These are phyloP conservation scores for Drosophila lacertosa DNA, from an alignment of 1,140 invertebrate genomes.

Conservation along the genomic window DNA sequence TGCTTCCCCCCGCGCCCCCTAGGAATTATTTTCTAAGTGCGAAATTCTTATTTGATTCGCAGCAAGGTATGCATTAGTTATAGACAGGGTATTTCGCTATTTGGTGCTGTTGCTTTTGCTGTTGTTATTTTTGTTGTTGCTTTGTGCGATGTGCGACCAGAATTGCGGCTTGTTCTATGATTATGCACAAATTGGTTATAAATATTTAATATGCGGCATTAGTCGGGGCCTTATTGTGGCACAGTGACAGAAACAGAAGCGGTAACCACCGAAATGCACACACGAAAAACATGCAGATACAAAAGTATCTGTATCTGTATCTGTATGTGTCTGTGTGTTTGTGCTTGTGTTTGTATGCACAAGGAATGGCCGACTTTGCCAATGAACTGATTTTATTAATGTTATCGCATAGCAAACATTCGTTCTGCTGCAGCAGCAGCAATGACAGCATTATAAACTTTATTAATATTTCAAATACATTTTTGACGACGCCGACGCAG, in stretches of 20 bases:
- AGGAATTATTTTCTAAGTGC: too few species aligned
- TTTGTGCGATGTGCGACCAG: conserved; percentile 23
- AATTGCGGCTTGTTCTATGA: conserved; percentile 28
- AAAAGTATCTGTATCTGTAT: neutral
- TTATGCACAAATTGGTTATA: conserved; percentile 69
- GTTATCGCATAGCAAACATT: conserved; percentile 38
- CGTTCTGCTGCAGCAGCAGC: conserved; percentile 11
- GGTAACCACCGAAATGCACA: neutral
- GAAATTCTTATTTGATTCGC: too few species aligned
- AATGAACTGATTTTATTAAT: conserved; percentile 57
- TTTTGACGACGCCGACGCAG: conserved; percentile 14
- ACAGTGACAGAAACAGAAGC: neutral
- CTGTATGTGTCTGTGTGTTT: neutral
- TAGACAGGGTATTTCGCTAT: too few species aligned
- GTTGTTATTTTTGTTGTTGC: too few species aligned
- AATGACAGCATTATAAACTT: conserved; percentile 33
- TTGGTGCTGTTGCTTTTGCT: too few species aligned
- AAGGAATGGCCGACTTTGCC: conserved; percentile 61
- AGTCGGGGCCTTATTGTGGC: conserved; percentile 15
- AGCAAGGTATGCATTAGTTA: too few species aligned
- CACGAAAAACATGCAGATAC: neutral
- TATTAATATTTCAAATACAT: conserved; percentile 64
- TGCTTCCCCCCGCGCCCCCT: too few species aligned
- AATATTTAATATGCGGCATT: conserved; percentile 58
- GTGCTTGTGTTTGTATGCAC: conserved; percentile 5